Conservation (phyloP, 2,113 vertebrate genomes). For the Piaya cayana region DNA sequence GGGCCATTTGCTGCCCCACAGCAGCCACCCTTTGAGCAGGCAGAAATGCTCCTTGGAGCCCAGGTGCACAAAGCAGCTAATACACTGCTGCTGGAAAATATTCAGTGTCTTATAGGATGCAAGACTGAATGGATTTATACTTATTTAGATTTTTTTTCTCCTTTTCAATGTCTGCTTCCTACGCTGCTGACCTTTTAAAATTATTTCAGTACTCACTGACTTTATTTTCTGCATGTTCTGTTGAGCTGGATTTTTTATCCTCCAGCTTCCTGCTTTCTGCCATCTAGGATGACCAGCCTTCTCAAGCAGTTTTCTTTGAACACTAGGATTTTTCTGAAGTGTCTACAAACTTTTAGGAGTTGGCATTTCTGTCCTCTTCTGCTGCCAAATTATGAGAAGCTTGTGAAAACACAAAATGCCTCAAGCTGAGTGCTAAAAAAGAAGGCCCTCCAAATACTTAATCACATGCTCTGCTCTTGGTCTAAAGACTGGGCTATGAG, state of each 20-base stretch:
- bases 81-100: neutral
- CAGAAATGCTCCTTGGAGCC: neutral
- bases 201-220: neutral
- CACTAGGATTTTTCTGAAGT: neutral
- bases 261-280: neutral
- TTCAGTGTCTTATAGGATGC: conserved; percentile 23
- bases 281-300: neutral
- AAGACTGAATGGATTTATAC: conserved; percentile 40
- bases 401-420: neutral
- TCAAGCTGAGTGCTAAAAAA: neutral
- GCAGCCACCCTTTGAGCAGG: accelerated
- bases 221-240: neutral
- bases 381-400: neutral
- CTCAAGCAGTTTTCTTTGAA: neutral
- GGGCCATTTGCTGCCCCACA: neutral
- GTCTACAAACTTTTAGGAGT: neutral
- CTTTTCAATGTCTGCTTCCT: neutral
- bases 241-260: neutral
- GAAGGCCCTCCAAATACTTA: neutral
- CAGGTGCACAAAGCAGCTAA: neutral
- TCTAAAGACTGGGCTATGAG: neutral
- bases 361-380: neutral
- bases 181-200: conserved; percentile 12
- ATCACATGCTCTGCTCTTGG: neutral
- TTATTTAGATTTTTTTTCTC: neutral